phyloP scores from a whole-genome alignment of 2,113 vertebrate genomes.

The Ptyas mucosa region DNA sequence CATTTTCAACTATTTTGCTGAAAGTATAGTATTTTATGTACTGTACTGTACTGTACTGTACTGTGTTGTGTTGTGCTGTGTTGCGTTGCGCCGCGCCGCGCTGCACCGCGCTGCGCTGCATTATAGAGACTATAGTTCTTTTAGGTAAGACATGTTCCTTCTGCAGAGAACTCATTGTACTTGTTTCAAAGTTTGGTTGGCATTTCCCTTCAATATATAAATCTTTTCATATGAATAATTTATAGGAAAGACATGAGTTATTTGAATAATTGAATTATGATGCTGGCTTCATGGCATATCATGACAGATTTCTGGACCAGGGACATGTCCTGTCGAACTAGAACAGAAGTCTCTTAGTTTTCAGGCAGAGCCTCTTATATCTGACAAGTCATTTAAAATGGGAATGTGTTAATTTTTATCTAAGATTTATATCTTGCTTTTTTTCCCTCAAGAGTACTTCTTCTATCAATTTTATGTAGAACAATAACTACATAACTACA shows the following conservation, averaged over 20 bases:
- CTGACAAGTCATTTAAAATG: neutral
- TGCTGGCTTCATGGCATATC: neutral
- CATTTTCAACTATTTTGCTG: neutral
- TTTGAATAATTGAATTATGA: neutral
- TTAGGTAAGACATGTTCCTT: neutral
- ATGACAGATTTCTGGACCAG: neutral
- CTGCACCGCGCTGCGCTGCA: fast-evolving
- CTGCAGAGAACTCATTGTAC: neutral
- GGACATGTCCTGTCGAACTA: neutral
- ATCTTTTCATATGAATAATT: neutral
- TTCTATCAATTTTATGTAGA: neutral
- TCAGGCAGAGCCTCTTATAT: neutral
- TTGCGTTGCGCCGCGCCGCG: fast-evolving
- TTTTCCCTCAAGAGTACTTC: neutral
- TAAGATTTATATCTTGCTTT: neutral
- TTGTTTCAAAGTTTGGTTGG: neutral
- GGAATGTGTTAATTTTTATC: neutral
- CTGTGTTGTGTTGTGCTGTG: fast-evolving
- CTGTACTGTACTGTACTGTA: neutral
- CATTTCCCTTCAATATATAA: neutral
- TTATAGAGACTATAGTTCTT: neutral
- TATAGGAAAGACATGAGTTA: neutral
- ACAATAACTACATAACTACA: neutral
- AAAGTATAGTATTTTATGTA: neutral
- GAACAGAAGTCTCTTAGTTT: neutral